phyloP scores from a whole-genome alignment of 2,888 invertebrate species.

The Trissonchulus sp. region DNA sequence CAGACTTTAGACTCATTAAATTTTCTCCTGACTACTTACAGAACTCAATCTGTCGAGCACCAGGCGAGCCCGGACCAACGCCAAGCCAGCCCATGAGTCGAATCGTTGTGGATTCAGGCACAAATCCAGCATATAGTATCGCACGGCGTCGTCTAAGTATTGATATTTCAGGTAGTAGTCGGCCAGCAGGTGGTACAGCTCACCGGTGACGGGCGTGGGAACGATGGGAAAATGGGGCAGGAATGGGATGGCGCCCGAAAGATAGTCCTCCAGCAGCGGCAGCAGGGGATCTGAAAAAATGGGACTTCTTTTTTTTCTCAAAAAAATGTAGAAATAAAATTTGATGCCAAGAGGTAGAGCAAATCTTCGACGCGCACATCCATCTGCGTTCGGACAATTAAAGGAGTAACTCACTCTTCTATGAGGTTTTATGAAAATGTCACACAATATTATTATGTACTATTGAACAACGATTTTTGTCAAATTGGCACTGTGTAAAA shows the following conservation, averaged over 20 bases:
- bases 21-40: slow-evolving; percentile 55
- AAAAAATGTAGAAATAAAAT: slow-evolving; percentile 13
- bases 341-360: not conserved
- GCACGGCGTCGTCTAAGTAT: slow-evolving; percentile 66
- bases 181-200: slow-evolving; percentile 80
- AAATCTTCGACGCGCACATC: no score
- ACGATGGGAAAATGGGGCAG: slow-evolving; percentile 14
- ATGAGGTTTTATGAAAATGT: no score
- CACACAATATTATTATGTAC: no score
- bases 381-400: no score
- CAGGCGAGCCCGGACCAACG: slow-evolving; percentile 62
- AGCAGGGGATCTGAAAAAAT: slow-evolving; percentile 19
- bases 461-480: no score
- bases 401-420: no score
- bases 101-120: slow-evolving; percentile 68
- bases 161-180: slow-evolving; percentile 86
- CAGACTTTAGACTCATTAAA: no score
- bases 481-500: no score
- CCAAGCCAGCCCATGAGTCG: slow-evolving; percentile 88
- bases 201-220: slow-evolving; percentile 52
- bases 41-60: slow-evolving; percentile 74
- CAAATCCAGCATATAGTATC: slow-evolving; percentile 75
- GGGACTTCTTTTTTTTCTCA: slow-evolving; percentile 10
- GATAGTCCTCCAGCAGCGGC: slow-evolving; percentile 7
- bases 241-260: not conserved